Conservation (phyloP, 2,797 vertebrate genomes). For the Propithecus deckenii region DNA sequence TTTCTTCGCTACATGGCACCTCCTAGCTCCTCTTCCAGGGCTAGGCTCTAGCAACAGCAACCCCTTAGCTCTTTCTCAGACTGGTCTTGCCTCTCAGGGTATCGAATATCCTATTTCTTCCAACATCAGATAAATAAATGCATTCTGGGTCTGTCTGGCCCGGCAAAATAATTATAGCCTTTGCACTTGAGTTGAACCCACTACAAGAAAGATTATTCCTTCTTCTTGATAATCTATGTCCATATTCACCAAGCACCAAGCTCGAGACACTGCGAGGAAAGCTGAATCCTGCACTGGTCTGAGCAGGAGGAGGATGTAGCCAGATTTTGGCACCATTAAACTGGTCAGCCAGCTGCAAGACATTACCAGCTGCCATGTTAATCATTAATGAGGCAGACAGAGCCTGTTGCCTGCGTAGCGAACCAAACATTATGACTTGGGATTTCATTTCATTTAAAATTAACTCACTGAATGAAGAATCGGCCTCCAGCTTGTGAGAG, state of each 20-base stretch:
- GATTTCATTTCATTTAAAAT: slow-evolving; percentile 80
- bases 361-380: slow-evolving; percentile 76
- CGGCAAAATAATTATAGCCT: background rate
- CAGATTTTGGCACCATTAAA: slow-evolving; percentile 71
- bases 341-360: slow-evolving; percentile 76
- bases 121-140: background rate
- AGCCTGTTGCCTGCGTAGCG: slow-evolving; percentile 72
- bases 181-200: background rate
- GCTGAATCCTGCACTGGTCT: slow-evolving; percentile 17
- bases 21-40: background rate
- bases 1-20: background rate
- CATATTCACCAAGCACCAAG: background rate
- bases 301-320: slow-evolving; percentile 24
- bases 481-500: slow-evolving; percentile 59
- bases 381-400: slow-evolving; percentile 80
- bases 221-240: background rate
- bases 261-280: background rate
- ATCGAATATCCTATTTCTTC: background rate
- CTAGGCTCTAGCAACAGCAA: background rate
- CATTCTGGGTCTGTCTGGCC: background rate
- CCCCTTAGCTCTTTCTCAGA: background rate
- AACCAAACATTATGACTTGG: slow-evolving; percentile 75
- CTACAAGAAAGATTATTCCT: background rate
- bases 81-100: background rate
- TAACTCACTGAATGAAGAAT: slow-evolving; percentile 76